Base-by-base conservation (phyloP, 1,140 invertebrate species). In the Sarcophaga bullata region DNA sequence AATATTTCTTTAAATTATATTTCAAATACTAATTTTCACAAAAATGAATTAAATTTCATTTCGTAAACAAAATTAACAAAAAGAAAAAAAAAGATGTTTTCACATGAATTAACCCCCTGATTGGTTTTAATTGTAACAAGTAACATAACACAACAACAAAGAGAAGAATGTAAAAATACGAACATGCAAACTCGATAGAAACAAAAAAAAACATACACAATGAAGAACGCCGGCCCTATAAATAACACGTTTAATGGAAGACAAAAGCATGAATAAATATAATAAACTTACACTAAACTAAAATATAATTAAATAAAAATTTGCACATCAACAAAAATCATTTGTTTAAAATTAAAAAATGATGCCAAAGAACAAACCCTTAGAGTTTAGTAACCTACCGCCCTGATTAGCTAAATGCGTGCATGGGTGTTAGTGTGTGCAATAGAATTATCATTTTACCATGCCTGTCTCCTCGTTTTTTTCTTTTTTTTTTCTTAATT, bases 311-410 rank as follows among this genome's bases (percentile, higher is more conserved):
- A 52, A 52, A 52, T 52, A 6, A 52, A 37, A 37, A 37, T 13
- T 13, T 52, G 1, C 13, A 52, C 50, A 52, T 52, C 13, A 13
- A 13, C 6, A 10, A 10, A 10, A 19, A 68, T 19, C n/a, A 68
- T 68, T 68, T 68, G 19, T 8, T 19, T 68, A 37, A 37, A 37
- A 19, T 68, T 68, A 10, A 68, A 68, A 68, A 68, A 68, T 19
- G 62, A 68, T 25, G 62, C 62, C 62, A 68, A 68, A 5, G n/a
- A 68, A 68, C n/a, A 7, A 7, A 58, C 62, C 62, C 17, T 49
- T 8, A 78, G 25, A 78, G 75, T 78, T 78, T 78, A 78, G 75
- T 78, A 78, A 78, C 75, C 75, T 78, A 78, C 75, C 75, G 75
- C 75, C 75, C 75, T 78, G 75, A 78, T 52, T 78, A 19, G 54